These are phyloP conservation scores for Nyctibius bracteatus DNA, from an alignment of 2,113 vertebrate species.

Conservation along the genomic window DNA sequence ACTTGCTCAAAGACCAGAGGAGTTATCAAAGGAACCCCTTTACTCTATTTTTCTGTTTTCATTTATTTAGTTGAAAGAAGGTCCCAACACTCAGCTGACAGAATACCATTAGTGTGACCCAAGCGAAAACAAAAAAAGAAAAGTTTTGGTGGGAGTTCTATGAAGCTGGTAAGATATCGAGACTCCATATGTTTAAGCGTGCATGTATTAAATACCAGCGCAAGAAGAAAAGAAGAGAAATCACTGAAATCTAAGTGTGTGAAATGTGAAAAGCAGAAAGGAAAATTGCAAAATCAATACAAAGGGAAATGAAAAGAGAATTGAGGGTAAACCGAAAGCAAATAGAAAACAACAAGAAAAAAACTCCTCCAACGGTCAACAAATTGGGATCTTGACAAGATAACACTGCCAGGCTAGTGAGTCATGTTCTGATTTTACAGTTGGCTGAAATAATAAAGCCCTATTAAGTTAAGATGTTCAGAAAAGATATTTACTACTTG, in stretches of 20 bases:
- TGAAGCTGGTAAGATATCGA: not conserved
- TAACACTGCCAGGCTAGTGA: not conserved
- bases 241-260: slow-evolving; percentile 4
- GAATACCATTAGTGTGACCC: not conserved
- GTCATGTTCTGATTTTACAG: slow-evolving; percentile 29
- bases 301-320: slow-evolving; percentile 35
- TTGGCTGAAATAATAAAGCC: slow-evolving; percentile 34
- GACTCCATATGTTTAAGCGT: not conserved
- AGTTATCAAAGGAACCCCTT: not conserved
- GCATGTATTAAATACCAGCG: not conserved
- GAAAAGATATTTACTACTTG: slow-evolving; percentile 3
- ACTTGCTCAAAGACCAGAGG: not conserved
- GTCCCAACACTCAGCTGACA: not conserved
- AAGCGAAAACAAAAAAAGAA: not conserved
- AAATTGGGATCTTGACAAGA: slow-evolving; percentile 24
- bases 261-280: slow-evolving; percentile 38
- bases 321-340: slow-evolving; percentile 9
- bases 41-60: not conserved
- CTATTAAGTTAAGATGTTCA: slow-evolving; percentile 13
- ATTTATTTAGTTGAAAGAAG: not conserved
- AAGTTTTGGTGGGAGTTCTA: not conserved
- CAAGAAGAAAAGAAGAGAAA: slow-evolving; percentile 13
- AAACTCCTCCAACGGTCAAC: not conserved
- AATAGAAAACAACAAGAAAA: not conserved
- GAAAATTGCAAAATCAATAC: slow-evolving; percentile 56